These are phyloP conservation scores for Hylaeus anthracinus DNA, from an alignment of 1,140 invertebrate species.

Conservation along the genomic window DNA sequence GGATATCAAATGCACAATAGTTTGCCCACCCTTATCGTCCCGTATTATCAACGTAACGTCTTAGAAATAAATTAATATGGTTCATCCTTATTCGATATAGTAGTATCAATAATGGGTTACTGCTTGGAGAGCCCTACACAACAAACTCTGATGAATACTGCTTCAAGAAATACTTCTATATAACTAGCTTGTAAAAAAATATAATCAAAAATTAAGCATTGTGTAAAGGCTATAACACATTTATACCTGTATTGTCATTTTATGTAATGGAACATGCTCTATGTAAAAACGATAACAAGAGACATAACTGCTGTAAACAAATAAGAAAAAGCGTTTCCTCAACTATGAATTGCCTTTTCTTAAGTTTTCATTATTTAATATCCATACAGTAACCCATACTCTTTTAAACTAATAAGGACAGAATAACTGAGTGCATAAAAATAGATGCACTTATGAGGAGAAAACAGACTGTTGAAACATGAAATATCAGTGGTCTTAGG, in stretches of 20 bases:
- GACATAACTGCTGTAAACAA: background rate
- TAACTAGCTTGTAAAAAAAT: too few species aligned
- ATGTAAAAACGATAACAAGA: background rate
- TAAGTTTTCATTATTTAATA: conserved; percentile 1
- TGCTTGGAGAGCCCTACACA: conserved; percentile 53
- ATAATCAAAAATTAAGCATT: background rate
- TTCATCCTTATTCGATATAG: conserved; percentile 62
- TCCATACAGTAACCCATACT: conserved; percentile 68
- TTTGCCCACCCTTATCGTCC: conserved; percentile 71
- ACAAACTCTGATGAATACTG: conserved; percentile 12
- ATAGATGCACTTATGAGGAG: conserved; percentile 67
- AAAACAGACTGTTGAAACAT: conserved; percentile 64
- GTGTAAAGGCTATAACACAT: background rate
- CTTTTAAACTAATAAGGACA: conserved; percentile 61
- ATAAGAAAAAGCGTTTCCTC: conserved; percentile 13
- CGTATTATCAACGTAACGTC: conserved; percentile 64
- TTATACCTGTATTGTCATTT: conserved; percentile 1
- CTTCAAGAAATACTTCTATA: background rate
- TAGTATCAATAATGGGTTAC: conserved; percentile 65
- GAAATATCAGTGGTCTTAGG: conserved; percentile 66
- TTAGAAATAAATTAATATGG: conserved; percentile 68
- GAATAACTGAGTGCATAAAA: conserved; percentile 68
- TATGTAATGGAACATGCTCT: background rate
- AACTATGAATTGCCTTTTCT: background rate
- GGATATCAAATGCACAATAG: conserved; percentile 79